Evolutionary conservation across 92 coral and sea anemone genomes (phyloP).

Genomic region (Parazoanthus atlanticus): DNA sequence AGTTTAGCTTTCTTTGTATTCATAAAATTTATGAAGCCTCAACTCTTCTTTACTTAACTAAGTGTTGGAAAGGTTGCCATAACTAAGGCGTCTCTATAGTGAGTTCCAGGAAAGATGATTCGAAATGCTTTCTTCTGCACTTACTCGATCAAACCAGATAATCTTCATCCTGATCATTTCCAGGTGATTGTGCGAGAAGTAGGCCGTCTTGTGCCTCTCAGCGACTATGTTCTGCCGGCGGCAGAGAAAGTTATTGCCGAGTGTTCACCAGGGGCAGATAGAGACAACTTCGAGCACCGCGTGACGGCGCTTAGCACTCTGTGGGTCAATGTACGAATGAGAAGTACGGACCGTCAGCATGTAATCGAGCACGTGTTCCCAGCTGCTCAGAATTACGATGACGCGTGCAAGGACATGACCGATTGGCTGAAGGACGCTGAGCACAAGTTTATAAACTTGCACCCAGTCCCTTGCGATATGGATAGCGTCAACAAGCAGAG

Average conservation of each 20-base stretch:
- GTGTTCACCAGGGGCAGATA: conserved; percentile 70
- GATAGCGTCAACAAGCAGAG: conserved; percentile 66
- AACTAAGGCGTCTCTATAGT: too few relatives aligned
- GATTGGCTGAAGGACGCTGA: conserved; percentile 85
- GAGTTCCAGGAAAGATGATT: too few relatives aligned
- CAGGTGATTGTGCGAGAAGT: conserved; percentile 86
- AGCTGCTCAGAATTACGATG: conserved; percentile 85
- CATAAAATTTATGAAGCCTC: too few relatives aligned
- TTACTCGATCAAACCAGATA: too few relatives aligned
- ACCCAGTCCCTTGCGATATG: conserved; percentile 83
- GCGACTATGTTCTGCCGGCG: conserved; percentile 83
- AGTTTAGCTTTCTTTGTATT: too few relatives aligned
- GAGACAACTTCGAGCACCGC: conserved; percentile 69
- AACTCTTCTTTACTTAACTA: too few relatives aligned
- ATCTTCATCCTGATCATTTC: not conserved
- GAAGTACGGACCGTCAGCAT: conserved; percentile 70
- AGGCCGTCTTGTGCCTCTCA: conserved; percentile 76
- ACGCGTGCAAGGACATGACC: conserved; percentile 70
- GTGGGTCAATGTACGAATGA: conserved; percentile 74
- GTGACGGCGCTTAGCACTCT: conserved; percentile 73
- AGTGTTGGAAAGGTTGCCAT: too few relatives aligned
- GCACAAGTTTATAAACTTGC: conserved; percentile 73
- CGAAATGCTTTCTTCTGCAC: too few relatives aligned
- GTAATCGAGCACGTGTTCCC: conserved; percentile 86
- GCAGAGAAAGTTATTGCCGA: conserved; percentile 76